Conservation (phyloP, 2,113 vertebrate species). For the Sigmodon hispidus region DNA sequence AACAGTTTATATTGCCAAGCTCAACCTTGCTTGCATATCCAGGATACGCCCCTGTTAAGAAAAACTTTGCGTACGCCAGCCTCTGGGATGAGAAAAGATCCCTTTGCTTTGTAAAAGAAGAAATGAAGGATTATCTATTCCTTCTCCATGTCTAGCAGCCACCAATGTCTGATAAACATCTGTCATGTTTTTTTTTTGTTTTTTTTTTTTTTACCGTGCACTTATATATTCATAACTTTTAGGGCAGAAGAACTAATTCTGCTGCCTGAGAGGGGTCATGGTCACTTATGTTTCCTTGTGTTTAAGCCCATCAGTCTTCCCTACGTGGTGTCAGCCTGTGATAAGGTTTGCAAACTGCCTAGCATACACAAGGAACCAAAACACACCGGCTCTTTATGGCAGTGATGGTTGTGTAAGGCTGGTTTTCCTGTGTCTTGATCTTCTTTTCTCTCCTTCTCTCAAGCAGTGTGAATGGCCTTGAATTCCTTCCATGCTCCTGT, state of each 20-base stretch:
- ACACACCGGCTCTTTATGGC: background rate
- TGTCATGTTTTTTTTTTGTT: background rate
- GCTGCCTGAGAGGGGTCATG: background rate
- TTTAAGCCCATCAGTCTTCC: background rate
- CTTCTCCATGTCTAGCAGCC: background rate
- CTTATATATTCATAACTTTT: background rate
- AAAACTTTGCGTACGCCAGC: background rate
- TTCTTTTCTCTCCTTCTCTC: background rate
- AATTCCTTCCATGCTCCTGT: background rate
- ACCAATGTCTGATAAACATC: background rate
- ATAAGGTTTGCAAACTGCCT: background rate
- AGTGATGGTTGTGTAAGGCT: no score
- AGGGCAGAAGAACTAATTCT: background rate
- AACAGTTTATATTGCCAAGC: background rate
- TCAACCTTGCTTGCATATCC: background rate
- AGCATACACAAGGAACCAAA: background rate
- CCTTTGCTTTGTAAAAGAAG: background rate
- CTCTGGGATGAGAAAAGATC: background rate
- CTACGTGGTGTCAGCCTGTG: background rate
- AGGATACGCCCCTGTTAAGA: background rate
- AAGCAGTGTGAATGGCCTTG: background rate
- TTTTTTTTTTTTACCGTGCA: background rate
- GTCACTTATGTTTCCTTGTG: background rate
- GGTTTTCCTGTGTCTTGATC: background rate
- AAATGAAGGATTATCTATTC: background rate